Conservation (phyloP, 2,888 invertebrate species). For the Melinaea marsaeus region DNA sequence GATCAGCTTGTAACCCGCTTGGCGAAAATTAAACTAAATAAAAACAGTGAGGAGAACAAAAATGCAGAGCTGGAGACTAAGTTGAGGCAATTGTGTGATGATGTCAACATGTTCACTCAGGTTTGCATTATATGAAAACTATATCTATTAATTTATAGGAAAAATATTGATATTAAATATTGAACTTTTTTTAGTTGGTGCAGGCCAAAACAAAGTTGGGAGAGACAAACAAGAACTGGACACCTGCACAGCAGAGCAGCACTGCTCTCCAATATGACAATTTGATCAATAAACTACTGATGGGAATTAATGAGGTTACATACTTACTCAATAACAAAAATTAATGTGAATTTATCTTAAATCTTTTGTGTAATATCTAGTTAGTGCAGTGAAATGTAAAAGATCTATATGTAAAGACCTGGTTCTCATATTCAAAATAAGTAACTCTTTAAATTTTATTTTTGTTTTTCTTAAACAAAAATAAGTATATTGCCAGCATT, state of each 20-base stretch:
- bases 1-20: constrained; percentile 60
- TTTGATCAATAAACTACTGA: constrained; percentile 56
- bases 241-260: constrained; percentile 36
- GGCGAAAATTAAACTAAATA: constrained; percentile 50
- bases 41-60: constrained; percentile 42
- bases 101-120: constrained; percentile 63
- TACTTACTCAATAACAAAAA: constrained; percentile 59
- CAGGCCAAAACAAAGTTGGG: constrained; percentile 53
- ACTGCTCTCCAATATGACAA: constrained; percentile 51
- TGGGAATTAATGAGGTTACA: constrained; percentile 61
- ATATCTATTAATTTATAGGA: neutral
- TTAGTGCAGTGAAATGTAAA: neutral
- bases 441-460: too few species aligned
- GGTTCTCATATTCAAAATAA: too few species aligned
- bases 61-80: constrained; percentile 57
- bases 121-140: constrained; percentile 33
- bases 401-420: neutral
- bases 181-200: constrained; percentile 51
- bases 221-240: constrained; percentile 48
- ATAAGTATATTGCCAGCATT: too few species aligned
- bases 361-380: neutral
- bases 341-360: constrained; percentile 30
- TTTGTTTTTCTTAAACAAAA: too few species aligned
- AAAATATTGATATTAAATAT: neutral
- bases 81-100: constrained; percentile 51